Evolutionary conservation across 1,140 invertebrate genomes (phyloP), one percentile per base, ranked within the genome.

Genomic region (Spodoptera frugiperda): DNA sequence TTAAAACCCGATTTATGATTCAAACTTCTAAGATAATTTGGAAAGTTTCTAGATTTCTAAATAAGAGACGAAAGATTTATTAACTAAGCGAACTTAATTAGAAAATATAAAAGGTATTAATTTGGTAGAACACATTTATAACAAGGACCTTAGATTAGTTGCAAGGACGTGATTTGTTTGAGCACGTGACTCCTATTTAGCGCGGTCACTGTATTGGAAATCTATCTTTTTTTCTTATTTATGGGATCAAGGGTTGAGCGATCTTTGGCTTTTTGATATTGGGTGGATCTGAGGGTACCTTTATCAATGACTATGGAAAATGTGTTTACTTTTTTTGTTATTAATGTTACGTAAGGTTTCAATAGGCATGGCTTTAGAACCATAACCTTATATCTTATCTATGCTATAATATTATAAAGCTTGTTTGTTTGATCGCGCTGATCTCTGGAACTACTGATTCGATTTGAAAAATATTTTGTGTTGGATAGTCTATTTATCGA

Each of bases 51-150:
- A 33, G n/a, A 33, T 30, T 30, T 33, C 55, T 9, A 67, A 67
- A 67, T 25, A 67, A 49, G n/a, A 67, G 21, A 67, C 63, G 44
- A 67, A 49, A 48, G 63, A 67, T 67, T 48, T 67, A 67, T 67
- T 49, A n/a, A 67, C 12, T 17, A 21, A 12, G 14, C 19, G 2
- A 48, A 67, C 17, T 67, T 67, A 49, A 67, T 67, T 67, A 49
- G 44, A 67, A 61, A 67, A 25, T 49, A 67, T 67, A 67, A 48
- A 49, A 67, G 44, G 19, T 67, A 49, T 67, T 67, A 11, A 49
- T 48, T 63, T 44, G 39, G 25, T 19, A 5, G 33, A 63, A 44
- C 59, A 44, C 33, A 63, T 63, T 44, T 39, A 63, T 44, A 44
- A 17, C 25, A 19, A 5, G 59, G 33, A 6, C 33, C 33, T 1